Conservation (phyloP, 1,140 invertebrate species). For the Conopomorpha cramerella region DNA sequence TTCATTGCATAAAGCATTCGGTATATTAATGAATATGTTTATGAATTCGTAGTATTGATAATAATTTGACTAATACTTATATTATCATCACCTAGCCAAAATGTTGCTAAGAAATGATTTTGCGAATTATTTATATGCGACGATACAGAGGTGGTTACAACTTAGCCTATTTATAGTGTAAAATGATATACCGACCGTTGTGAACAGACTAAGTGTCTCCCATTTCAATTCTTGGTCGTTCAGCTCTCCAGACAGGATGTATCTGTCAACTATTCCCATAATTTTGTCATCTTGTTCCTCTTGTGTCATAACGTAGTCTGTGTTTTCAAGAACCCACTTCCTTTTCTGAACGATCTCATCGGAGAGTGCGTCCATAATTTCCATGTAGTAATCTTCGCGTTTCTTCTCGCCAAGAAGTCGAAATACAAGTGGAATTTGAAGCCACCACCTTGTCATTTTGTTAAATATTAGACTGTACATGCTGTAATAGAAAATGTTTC, state of each 20-base stretch:
- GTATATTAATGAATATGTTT: too few relatives aligned
- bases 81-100: too few relatives aligned
- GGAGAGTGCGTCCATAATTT: conserved; percentile 16
- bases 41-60: too few relatives aligned
- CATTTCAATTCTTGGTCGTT: conserved; percentile 18
- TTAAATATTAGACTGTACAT: conserved; percentile 24
- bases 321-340: conserved; percentile 8
- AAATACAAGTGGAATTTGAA: conserved; percentile 26
- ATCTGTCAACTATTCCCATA: conserved; percentile 26
- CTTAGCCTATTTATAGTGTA: too few relatives aligned
- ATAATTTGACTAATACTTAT: too few relatives aligned
- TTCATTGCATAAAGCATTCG: too few relatives aligned
- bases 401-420: conserved; percentile 15
- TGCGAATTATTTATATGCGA: too few relatives aligned
- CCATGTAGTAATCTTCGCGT: conserved; percentile 10
- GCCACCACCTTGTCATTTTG: conserved; percentile 38
- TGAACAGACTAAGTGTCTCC: conserved; percentile 31
- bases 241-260: conserved; percentile 18
- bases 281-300: conserved; percentile 7
- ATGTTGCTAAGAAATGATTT: too few relatives aligned
- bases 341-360: conserved; percentile 21
- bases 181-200: conserved; percentile 25
- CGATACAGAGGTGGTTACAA: too few relatives aligned
- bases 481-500: conserved; percentile 18
- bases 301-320: background rate